Percentiles rank a stretch among this genome's conserved stretches.
These are phyloP conservation scores for Conopomorpha cramerella DNA, from an alignment of 1,140 invertebrate species.

Conservation along the genomic window DNA sequence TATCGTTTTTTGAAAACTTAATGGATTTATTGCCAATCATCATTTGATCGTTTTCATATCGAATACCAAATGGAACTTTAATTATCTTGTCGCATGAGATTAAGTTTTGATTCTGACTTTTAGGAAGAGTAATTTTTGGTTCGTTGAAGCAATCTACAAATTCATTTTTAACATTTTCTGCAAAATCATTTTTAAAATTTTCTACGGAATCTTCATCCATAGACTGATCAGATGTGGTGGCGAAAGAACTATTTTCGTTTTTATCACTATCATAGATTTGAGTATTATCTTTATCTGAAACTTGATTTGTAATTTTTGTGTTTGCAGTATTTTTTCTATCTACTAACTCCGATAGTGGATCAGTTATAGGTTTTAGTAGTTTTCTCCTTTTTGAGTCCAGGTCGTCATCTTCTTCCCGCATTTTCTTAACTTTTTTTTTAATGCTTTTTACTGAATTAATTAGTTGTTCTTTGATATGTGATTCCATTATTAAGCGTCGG, in stretches of 20 bases:
- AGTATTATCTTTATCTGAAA: constrained; percentile 5
- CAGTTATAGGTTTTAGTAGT: background rate
- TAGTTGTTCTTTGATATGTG: constrained; percentile 8
- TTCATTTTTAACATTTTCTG: constrained; percentile 10
- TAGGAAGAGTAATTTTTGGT: background rate
- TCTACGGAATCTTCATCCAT: too few relatives aligned
- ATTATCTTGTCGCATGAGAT: background rate
- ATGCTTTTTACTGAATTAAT: constrained; percentile 6
- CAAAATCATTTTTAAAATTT: constrained; percentile 1
- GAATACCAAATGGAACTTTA: background rate
- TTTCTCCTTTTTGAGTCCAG: constrained; percentile 3
- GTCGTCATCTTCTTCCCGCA: background rate
- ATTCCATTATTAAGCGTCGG: too few relatives aligned
- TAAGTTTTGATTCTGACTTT: background rate
- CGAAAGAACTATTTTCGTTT: too few relatives aligned
- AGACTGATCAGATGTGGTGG: too few relatives aligned
- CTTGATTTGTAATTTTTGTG: constrained; percentile 3
- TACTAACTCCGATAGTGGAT: constrained; percentile 3
- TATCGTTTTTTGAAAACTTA: background rate
- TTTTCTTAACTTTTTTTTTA: constrained; percentile 5
- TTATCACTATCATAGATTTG: background rate
- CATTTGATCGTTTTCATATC: background rate
- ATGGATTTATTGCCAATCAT: background rate
- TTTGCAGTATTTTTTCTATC: constrained; percentile 4
- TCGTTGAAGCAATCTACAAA: background rate